Evolutionary conservation across 92 coral and sea anemone genomes (phyloP), one percentile per base, ranked within the genome.

Genomic region (Palythoa heliodiscus): DNA sequence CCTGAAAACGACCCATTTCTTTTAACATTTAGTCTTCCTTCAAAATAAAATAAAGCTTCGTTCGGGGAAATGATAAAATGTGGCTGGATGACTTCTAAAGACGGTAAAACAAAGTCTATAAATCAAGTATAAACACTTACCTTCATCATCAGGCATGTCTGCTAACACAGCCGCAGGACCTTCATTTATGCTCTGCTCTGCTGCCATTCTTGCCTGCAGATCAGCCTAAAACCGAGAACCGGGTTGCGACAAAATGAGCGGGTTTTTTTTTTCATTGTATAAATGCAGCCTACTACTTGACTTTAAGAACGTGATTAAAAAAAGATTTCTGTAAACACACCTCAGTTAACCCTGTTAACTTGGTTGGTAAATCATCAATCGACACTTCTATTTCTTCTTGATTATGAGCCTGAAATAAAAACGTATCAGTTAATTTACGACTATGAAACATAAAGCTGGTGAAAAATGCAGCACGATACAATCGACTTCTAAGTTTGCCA

Each of bases 341-440:
- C 98, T 96, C 99, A 0, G 99, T 96, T 60, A 96, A 80, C 17
- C 99, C 99, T 50, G 99, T 96, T 15, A 96, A 86, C 79, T 96
- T 96, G 48, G 99, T 93, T 3, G 99, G 98, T 78, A 96, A 88
- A 79, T 96, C 99, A 82, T 96, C 93, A 19, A 94, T 63, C n/a
- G 76, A 72, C 19, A 94, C 95, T 77, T 92, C 95, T 78, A 73
- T 57, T 54, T 93, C 98, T 75, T 93, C 99, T 69, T 93, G 95
- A 68, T 92, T 95, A 50, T 94, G 95, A 13, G 70, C 64, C 76
- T 91, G 75, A 52, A 37, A 84, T 23, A 7, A 67, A 48, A 75
- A 37, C n/a, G 38, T 50, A 86, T 50, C 61, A 70, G 10, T 52
- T 7, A 15, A 20, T 17, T 7, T 12, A 55, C 3, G 16, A 0